Evolutionary conservation across 2,888 invertebrate genomes (phyloP).

Genomic region (Lottia scabra): DNA sequence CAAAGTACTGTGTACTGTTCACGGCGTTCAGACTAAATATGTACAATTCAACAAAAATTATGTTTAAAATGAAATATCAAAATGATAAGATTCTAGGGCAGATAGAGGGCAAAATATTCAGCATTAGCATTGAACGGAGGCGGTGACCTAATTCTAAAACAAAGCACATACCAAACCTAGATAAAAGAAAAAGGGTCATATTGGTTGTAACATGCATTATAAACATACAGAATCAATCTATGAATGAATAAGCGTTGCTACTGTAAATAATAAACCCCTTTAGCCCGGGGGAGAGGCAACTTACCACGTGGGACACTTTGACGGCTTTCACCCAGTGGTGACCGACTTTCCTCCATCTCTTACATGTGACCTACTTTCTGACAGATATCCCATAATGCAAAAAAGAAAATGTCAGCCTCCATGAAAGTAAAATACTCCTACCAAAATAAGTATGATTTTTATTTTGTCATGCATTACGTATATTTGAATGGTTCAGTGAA

Average conservation of each 20-base stretch:
- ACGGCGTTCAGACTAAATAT: neutral
- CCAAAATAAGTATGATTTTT: neutral
- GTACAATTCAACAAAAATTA: too few species aligned
- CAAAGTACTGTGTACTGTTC: neutral
- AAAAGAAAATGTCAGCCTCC: constrained; percentile 53
- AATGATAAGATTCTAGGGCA: neutral
- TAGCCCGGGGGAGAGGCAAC: constrained; percentile 18
- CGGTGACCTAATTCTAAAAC: constrained; percentile 6
- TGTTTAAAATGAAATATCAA: neutral
- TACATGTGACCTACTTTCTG: constrained; percentile 52
- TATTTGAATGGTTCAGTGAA: too few species aligned
- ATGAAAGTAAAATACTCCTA: constrained; percentile 21
- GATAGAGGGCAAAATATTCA: constrained; percentile 5
- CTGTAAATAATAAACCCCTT: neutral
- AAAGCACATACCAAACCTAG: neutral
- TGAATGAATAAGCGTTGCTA: neutral
- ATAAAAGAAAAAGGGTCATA: too few species aligned
- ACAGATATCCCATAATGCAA: constrained; percentile 51
- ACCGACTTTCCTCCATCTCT: constrained; percentile 59
- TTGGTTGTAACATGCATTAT: too few species aligned
- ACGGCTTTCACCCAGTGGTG: constrained; percentile 56
- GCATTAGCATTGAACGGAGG: constrained; percentile 4
- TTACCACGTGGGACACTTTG: constrained; percentile 49
- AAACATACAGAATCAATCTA: too few species aligned
- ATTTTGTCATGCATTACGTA: too few species aligned